Base-by-base conservation (phyloP, 2,888 invertebrate species). In the Agrypnus murinus region DNA sequence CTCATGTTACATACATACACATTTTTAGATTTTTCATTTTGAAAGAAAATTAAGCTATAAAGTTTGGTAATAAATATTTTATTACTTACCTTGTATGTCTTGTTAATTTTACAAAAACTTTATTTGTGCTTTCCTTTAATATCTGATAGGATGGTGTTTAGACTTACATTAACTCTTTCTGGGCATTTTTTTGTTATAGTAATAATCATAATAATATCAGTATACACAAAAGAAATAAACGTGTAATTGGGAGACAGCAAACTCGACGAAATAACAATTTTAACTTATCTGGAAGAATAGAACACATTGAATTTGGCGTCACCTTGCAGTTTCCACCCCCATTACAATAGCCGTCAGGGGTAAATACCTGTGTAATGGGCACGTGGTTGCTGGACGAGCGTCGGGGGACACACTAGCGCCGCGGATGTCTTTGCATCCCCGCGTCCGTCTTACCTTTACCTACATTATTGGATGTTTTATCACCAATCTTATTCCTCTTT, bases 311-410 rank as follows among this genome's bases (percentile, higher is more conserved):
- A 71, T 58, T 67, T 62, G 57, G 19, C 69, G 66, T 76, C 74
- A 76, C 74, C 65, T 72, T 70, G 79, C 78, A 77, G 81, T 81
- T 82, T 81, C 80, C 80, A 80, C 78, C 72, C 74, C 81, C 79
- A 82, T 82, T 82, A 77, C 76, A 74, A 79, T 78, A 76, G 81
- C 79, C 80, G 80, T 78, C 79, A 78, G 79, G 78, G 81, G 81
- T 81, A 81, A 82, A 81, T 80, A 80, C 81, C 81, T 77, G 77
- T 80, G 81, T 82, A 83, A 83, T 82, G 81, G 80, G 81, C 82
- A 82, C 83, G 83, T 82, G 83, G 82, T 79, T 76, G 77, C 75
- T 72, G 78, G 81, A 82, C 80, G 82, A 82, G 76, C 81, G 78
- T 75, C 82, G 74, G 73, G 83, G 83, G 82, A 83, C 81, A 75